These are phyloP conservation scores for Drosophila sp. DNA, from an alignment of 1,140 invertebrate genomes.

Conservation along the genomic window DNA sequence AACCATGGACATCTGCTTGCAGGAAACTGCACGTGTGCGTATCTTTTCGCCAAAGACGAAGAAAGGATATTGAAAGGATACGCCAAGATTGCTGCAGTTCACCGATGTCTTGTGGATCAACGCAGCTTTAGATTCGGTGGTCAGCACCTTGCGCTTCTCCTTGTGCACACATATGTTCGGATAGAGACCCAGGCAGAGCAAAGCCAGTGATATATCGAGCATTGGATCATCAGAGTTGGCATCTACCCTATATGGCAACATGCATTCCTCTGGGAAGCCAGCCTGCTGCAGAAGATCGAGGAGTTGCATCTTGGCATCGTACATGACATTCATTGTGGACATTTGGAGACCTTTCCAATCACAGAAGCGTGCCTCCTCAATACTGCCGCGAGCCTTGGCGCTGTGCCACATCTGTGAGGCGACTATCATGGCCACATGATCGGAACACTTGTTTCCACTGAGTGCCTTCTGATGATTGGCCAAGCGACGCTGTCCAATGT, in stretches of 20 bases:
- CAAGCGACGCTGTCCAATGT: conserved; percentile 89
- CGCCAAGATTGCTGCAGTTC: conserved; percentile 94
- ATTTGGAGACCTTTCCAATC: conserved; percentile 95
- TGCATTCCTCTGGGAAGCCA: conserved; percentile 95
- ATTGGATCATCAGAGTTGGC: conserved; percentile 91
- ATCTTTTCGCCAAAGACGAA: conserved; percentile 99
- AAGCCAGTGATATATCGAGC: conserved; percentile 93
- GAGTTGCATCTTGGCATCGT: conserved; percentile 96
- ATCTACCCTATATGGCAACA: conserved; percentile 90
- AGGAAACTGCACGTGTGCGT: conserved; percentile 96
- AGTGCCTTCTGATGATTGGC: conserved; percentile 92
- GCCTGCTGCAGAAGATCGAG: conserved; percentile 91
- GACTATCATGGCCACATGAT: conserved; percentile 97
- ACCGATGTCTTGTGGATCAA: conserved; percentile 98
- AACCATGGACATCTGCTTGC: conserved; percentile 99
- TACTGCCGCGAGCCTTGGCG: conserved; percentile 90
- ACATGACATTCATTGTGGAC: conserved; percentile 94
- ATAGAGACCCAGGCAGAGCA: conserved; percentile 96
- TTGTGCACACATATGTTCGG: conserved; percentile 98
- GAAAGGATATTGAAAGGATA: conserved; percentile 96
- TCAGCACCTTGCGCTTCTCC: conserved; percentile 97
- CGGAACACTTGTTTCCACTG: conserved; percentile 94
- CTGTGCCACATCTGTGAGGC: conserved; percentile 95
- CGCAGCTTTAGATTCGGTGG: conserved; percentile 96
- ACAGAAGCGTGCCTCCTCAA: conserved; percentile 93